Percentiles rank a stretch among this genome's conserved stretches.
phyloP scores from a whole-genome alignment of 2,888 invertebrate species.

The Hyles lineata region DNA sequence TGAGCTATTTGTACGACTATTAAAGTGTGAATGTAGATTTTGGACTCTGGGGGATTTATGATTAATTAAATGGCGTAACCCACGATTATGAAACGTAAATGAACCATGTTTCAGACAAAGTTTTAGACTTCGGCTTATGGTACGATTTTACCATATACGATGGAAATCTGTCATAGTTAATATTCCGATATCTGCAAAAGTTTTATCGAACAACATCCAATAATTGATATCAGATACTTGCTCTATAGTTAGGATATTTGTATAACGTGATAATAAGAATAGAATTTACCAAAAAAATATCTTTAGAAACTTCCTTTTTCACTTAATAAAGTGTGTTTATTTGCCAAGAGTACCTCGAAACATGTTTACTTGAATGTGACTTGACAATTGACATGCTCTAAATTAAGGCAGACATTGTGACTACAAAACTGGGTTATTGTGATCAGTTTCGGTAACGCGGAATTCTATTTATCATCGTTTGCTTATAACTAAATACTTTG shows the following conservation, averaged over 20 bases:
- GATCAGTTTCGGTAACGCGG: not conserved
- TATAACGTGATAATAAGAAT: not conserved
- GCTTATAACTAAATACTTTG: not conserved
- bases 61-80: no score
- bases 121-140: no score
- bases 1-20: not conserved
- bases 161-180: no score
- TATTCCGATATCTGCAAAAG: no score
- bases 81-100: no score
- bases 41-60: no score
- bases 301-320: not conserved
- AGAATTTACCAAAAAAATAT: not conserved
- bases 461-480: constrained; percentile 12
- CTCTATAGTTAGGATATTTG: not conserved
- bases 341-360: not conserved
- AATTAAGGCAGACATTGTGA: not conserved
- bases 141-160: no score
- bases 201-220: not conserved
- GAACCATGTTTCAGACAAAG: no score
- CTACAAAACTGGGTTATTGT: not conserved
- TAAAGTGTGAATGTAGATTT: no score
- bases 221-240: not conserved
- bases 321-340: not conserved
- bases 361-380: not conserved
- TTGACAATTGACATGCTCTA: not conserved